Percentiles rank a stretch among this genome's conserved stretches.
These are phyloP conservation scores for Procambarus virginalis DNA, from an alignment of 1,140 invertebrate genomes.

Conservation along the genomic window DNA sequence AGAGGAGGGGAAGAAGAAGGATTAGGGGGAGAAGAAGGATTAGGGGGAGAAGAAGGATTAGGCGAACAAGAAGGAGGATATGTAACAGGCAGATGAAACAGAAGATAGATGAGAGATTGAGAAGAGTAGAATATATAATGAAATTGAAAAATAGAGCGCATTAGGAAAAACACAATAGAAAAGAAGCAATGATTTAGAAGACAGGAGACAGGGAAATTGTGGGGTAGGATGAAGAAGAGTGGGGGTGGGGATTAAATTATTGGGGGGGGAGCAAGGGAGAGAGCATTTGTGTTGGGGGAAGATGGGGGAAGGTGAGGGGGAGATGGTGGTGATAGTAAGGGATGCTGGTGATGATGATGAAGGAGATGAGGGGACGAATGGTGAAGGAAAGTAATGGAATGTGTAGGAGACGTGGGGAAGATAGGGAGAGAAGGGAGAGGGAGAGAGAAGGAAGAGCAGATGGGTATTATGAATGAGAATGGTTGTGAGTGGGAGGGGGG, in stretches of 20 bases:
- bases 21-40: neutral
- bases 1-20: neutral
- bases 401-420: too few relatives aligned
- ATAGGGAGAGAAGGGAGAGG: too few relatives aligned
- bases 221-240: neutral
- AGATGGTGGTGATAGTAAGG: too few relatives aligned
- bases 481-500: too few relatives aligned
- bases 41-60: neutral
- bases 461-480: too few relatives aligned
- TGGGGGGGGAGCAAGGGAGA: neutral
- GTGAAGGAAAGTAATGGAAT: too few relatives aligned
- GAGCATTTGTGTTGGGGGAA: neutral
- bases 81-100: neutral
- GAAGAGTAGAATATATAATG: neutral
- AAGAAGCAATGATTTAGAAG: too few relatives aligned
- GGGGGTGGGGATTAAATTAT: neutral
- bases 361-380: too few relatives aligned
- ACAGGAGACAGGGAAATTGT: neutral
- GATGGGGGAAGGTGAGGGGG: neutral
- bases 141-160: neutral
- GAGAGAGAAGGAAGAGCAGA: too few relatives aligned
- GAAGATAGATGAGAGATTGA: neutral
- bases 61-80: too few relatives aligned
- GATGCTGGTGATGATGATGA: too few relatives aligned
- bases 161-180: too few relatives aligned